Evolutionary conservation across 92 coral and sea anemone genomes (phyloP).

Genomic region (Galaxea fascicularis): DNA sequence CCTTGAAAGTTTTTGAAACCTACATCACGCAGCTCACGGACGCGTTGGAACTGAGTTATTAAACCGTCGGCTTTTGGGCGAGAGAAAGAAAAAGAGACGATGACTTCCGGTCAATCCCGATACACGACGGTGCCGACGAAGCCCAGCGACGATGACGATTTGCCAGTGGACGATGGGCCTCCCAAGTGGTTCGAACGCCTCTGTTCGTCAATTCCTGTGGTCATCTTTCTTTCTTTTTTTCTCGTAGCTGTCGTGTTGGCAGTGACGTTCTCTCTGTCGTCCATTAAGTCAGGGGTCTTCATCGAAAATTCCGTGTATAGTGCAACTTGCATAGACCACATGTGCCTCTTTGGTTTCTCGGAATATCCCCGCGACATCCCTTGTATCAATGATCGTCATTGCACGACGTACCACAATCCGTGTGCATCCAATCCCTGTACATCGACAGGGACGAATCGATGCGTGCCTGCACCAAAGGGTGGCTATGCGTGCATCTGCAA

Average conservation of each 20-base stretch:
- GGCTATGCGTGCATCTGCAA: constrained; percentile 8
- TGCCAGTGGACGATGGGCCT: neutral
- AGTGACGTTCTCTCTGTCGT: neutral
- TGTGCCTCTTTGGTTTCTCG: constrained; percentile 12
- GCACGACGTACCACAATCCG: neutral
- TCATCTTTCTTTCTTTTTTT: neutral
- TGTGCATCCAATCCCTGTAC: constrained; percentile 29
- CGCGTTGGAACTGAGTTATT: too few relatives aligned
- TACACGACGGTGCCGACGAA: neutral
- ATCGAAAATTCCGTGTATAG: neutral
- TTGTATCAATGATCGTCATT: neutral
- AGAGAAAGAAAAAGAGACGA: too few relatives aligned
- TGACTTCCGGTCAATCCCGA: neutral
- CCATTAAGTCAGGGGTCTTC: neutral
- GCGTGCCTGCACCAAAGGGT: constrained; percentile 8
- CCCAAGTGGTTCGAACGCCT: neutral
- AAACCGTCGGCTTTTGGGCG: neutral
- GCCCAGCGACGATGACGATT: neutral
- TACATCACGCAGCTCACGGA: too few relatives aligned
- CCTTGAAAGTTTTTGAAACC: neutral
- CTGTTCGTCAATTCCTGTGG: neutral
- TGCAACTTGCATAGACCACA: constrained; percentile 12
- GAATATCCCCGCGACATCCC: constrained; percentile 26
- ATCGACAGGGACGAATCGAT: neutral
- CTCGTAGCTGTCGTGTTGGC: neutral